Evolutionary conservation across 2,888 invertebrate species (phyloP).

Genomic region (Anagyrus pseudococci): DNA sequence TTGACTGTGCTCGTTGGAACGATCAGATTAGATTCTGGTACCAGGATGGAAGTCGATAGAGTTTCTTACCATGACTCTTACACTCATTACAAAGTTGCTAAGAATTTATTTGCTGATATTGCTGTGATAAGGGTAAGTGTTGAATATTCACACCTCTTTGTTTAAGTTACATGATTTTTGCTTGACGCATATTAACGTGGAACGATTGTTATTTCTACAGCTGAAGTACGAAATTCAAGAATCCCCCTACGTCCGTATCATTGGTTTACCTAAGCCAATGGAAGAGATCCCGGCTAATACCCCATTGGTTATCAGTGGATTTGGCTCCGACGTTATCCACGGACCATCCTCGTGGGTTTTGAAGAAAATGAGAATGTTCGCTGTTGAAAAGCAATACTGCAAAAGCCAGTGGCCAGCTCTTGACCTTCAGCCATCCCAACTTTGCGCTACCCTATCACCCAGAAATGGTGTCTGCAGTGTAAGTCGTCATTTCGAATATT

Average conservation of each 20-base stretch:
- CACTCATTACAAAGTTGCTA: neutral
- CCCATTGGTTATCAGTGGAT: constrained; percentile 6
- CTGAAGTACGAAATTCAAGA: neutral
- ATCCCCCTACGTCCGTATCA: neutral
- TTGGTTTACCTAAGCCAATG: neutral
- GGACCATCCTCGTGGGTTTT: constrained; percentile 1
- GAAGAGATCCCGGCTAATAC: neutral
- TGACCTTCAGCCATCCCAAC: neutral
- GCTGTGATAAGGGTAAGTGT: constrained; percentile 15
- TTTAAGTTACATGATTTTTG: neutral
- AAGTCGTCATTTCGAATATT: too few species aligned
- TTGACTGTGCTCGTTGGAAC: constrained; percentile 12
- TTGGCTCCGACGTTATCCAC: neutral
- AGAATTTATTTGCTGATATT: neutral
- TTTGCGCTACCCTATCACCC: neutral
- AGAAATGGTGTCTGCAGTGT: constrained; percentile 6
- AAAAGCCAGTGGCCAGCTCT: neutral
- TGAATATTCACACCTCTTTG: too few species aligned
- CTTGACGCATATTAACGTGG: neutral
- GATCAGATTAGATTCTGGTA: neutral
- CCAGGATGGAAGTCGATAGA: constrained; percentile 5
- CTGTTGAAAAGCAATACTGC: neutral
- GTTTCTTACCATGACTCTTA: constrained; percentile 1
- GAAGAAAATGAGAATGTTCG: neutral
- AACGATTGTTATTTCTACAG: neutral